Percentiles rank a stretch among this genome's conserved stretches.
These are phyloP conservation scores for Apogon talboti DNA, from an alignment of 2,797 vertebrate species.

Conservation along the genomic window DNA sequence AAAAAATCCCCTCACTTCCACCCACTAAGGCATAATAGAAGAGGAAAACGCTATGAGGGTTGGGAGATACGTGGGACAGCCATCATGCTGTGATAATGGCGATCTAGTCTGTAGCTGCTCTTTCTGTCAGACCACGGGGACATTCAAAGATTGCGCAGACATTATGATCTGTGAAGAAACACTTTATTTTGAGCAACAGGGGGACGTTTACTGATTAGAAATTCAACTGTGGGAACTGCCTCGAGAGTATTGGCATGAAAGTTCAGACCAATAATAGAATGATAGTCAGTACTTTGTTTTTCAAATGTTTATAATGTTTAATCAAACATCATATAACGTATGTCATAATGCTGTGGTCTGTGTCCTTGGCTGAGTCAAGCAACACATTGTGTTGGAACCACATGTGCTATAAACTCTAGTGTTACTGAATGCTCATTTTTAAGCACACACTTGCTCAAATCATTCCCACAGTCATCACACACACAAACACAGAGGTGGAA, in stretches of 20 bases:
- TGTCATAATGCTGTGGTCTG: background rate
- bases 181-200: conserved; percentile 38
- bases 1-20: conserved; percentile 61
- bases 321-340: background rate
- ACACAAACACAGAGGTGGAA: conserved; percentile 74
- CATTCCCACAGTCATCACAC: conserved; percentile 10
- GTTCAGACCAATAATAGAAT: conserved; percentile 5
- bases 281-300: background rate
- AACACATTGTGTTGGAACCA: background rate
- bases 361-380: background rate
- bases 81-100: conserved; percentile 59
- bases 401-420: background rate
- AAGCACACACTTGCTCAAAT: conserved; percentile 33
- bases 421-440: conserved; percentile 29
- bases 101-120: conserved; percentile 42
- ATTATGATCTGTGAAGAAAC: conserved; percentile 39
- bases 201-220: conserved; percentile 15
- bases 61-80: conserved; percentile 54
- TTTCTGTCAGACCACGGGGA: conserved; percentile 32
- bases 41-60: conserved; percentile 38
- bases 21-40: conserved; percentile 65
- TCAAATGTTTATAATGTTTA: background rate
- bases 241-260: conserved; percentile 1
- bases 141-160: conserved; percentile 25
- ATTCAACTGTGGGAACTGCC: conserved; percentile 16